phyloP scores from a whole-genome alignment of 2,797 vertebrate species.

The Hozukius guyotensis region DNA sequence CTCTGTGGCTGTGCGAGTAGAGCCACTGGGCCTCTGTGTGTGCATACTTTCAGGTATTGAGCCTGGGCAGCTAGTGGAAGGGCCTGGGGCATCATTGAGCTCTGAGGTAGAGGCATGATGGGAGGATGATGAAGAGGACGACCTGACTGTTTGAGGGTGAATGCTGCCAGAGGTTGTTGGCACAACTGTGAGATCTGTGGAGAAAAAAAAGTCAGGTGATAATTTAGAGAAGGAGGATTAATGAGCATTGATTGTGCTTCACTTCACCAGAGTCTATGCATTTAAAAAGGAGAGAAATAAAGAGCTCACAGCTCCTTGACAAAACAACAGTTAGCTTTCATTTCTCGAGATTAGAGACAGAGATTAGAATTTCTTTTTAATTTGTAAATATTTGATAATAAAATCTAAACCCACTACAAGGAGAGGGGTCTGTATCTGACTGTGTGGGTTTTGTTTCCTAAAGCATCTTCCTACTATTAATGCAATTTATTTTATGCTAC shows the following conservation, averaged over 20 bases:
- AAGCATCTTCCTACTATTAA: not conserved
- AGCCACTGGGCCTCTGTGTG: constrained; percentile 81
- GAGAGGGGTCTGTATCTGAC: too few relatives aligned
- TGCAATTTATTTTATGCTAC: not conserved
- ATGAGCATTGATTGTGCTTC: not conserved
- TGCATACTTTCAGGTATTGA: constrained; percentile 84
- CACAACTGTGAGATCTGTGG: constrained; percentile 92
- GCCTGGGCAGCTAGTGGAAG: constrained; percentile 87
- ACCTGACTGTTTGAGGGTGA: constrained; percentile 88
- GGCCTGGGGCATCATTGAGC: constrained; percentile 88
- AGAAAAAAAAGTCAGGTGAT: not conserved
- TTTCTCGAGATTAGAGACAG: not conserved
- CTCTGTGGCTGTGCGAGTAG: constrained; percentile 84
- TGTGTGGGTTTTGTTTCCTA: not conserved
- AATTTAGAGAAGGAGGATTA: not conserved
- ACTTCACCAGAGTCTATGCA: not conserved
- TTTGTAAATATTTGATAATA: too few relatives aligned
- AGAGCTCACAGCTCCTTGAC: not conserved
- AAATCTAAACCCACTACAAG: not conserved
- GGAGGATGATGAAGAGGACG: constrained; percentile 88
- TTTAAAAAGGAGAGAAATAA: not conserved
- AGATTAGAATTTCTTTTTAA: not conserved
- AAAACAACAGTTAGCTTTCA: not conserved
- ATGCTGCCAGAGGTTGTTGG: constrained; percentile 91
- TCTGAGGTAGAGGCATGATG: constrained; percentile 94